Evolutionary conservation across 2,888 invertebrate species (phyloP), one percentile per base, ranked within the genome.

Genomic region (Phrixothrix hirtus): DNA sequence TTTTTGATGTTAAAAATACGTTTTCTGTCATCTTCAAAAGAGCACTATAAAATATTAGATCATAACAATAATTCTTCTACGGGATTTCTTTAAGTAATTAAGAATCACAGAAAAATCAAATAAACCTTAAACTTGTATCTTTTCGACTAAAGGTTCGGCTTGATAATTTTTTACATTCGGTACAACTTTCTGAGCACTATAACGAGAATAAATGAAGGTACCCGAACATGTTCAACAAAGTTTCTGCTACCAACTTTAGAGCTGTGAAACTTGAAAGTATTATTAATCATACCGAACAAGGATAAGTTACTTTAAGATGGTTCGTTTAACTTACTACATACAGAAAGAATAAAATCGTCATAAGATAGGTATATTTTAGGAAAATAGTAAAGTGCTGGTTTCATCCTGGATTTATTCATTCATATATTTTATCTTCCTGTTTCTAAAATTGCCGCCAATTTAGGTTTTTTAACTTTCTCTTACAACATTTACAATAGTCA

Each of bases 281-380:
- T 62, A 63, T 62, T 63, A 63, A 62, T 63, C 63, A 58, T 52
- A 43, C 43, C 53, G 55, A 58, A 51, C 50, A 60, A 56, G 55
- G 55, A 55, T 58, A 58, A 53, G 31, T 56, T 38, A 46, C 32
- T 38, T 32, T 21, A 30, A 46, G 38, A 31, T 31, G 38, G 13
- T 9, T 34, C 21, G 21, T 21, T 21, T 21, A 21, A 21, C 21
- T 21, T 21, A 21, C 4, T 21, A 7, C 21, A 21, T 3, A 21
- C 21, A 7, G 4, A 7, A 5, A 3, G 21, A 21, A 21, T 21
- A 21, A 21, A 21, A 21, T 21, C 3, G 21, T 21, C 21, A 7
- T 21, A 21, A 21, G 21, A 21, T 7, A 21, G 7, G 21, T n/a
- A n/a, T n/a, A n/a, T n/a, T n/a, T n/a, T n/a, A n/a, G n/a, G n/a